Conservation (phyloP, 2,888 invertebrate genomes). For the Dicranocentrus wangi region DNA sequence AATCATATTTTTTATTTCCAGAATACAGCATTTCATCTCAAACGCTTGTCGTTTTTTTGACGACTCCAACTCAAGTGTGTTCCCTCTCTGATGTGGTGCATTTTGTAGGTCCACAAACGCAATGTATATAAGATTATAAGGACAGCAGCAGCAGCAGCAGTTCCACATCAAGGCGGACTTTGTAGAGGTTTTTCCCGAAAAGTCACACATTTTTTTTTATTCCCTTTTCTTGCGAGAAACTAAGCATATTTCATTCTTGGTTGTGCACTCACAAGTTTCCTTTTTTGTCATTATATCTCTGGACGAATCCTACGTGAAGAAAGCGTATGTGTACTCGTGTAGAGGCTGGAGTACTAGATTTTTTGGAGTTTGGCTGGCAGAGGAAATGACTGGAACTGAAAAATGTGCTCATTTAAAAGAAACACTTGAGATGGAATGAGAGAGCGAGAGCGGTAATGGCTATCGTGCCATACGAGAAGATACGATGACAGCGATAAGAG, state of each 20-base stretch:
- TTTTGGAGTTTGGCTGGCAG: no score
- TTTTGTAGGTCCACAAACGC: conserved; percentile 12
- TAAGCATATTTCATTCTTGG: conserved; percentile 29
- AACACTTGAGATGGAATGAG: conserved; percentile 54
- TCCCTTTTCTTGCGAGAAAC: conserved; percentile 23
- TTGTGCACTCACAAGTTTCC: conserved; percentile 25
- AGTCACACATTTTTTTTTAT: conserved; percentile 16
- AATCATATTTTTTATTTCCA: neutral
- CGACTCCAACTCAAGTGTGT: no score
- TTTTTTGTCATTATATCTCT: conserved; percentile 29
- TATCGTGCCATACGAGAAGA: conserved; percentile 15
- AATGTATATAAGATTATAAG: no score
- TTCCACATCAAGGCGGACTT: no score
- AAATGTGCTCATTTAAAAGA: conserved; percentile 59
- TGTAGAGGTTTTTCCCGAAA: conserved; percentile 3
- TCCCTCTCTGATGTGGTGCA: conserved; percentile 15
- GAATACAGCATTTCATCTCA: neutral
- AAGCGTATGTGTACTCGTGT: neutral
- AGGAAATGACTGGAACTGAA: conserved; percentile 63
- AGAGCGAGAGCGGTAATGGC: conserved; percentile 48
- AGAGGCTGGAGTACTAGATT: no score
- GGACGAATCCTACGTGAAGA: conserved; percentile 16
- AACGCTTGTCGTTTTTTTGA: neutral
- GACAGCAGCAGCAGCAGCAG: no score
- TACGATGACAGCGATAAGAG: conserved; percentile 32